Base-by-base conservation (phyloP, 2,797 vertebrate genomes). In the Myiotriccus ornatus region DNA sequence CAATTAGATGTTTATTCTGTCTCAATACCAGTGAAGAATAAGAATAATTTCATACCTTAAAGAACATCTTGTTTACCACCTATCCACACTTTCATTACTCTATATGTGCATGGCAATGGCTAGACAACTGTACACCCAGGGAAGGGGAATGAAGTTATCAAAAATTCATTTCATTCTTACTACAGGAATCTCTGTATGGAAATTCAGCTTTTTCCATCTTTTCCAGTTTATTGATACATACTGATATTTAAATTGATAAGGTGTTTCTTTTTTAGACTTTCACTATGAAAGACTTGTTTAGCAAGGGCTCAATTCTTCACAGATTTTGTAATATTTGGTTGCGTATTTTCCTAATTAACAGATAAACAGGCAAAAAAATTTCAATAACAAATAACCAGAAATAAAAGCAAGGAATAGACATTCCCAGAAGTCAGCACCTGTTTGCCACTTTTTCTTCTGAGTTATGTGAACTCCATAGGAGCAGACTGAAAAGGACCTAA, bases 91-190 rank as follows among this genome's bases (percentile, higher is more conserved):
- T 94, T 87, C 59, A 91, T 96, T 90, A 70, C 56, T 89, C 27
- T 55, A 32, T 79, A 87, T 70, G 32, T 76, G 41, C 56, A 50
- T 65, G 84, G 59, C 27, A 70, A 74, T 88, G 60, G 91, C 91
- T 94, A 95, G 53, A 92, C 50, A 96, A 96, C 85, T 87, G 67
- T 90, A 75, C 28, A 96, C 30, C 59, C 50, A 75, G 84, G 47
- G 39, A 96, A 84, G 21, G 59, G 49, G 76, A 83, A 97, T 81
- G 64, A 91, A 95, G 49, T 39, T 96, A 76, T 60, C 95, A 97
- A 95, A 96, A 96, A 91, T 96, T 96, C 37, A 62, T 24, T 90
- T 95, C 70, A 65, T 94, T 84, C 74, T 88, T 93, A 34, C 47
- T 84, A 15, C 67, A 91, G 77, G 89, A 91, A 59, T 96, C 59